Conservation (phyloP, 2,888 invertebrate genomes). For the Netelia melanura region DNA sequence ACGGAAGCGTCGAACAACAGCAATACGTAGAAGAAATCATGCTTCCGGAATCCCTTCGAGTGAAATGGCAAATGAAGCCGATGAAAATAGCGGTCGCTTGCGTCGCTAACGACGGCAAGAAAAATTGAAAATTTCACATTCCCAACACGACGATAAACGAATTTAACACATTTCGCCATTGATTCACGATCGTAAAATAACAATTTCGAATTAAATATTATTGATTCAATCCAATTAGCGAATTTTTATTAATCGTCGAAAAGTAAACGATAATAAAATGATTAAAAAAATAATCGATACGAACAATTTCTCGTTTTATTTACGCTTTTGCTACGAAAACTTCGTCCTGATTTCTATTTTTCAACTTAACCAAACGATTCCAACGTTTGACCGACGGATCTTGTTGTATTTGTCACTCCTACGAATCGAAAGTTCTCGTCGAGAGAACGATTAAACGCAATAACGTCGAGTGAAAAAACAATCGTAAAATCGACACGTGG, state of each 20-base stretch:
- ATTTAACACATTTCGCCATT: too few relatives aligned
- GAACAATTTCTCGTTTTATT: too few relatives aligned
- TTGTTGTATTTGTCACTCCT: not conserved
- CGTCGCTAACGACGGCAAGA: constrained; percentile 65
- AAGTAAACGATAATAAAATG: not conserved
- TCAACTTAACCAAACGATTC: not conserved
- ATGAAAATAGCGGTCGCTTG: constrained; percentile 76
- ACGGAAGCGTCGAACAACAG: constrained; percentile 59
- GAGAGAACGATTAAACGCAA: constrained; percentile 41
- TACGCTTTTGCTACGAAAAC: too few relatives aligned
- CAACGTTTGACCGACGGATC: not conserved
- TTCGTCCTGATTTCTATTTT: too few relatives aligned
- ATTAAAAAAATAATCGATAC: too few relatives aligned
- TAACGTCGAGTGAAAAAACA: constrained; percentile 55
- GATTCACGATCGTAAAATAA: too few relatives aligned
- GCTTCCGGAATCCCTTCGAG: constrained; percentile 75
- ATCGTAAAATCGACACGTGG: constrained; percentile 37
- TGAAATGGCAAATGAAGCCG: constrained; percentile 76
- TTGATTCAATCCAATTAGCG: not conserved
- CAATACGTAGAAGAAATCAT: constrained; percentile 68
- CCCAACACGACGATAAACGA: too few relatives aligned
- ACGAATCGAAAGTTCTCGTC: not conserved
- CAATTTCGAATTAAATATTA: not conserved
- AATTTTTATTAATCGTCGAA: not conserved
- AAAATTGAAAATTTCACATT: constrained; percentile 50